Percentiles rank a stretch among this genome's conserved stretches.
Evolutionary conservation across 2,888 invertebrate species (phyloP).

Genomic region (Hypercompe scribonia): DNA sequence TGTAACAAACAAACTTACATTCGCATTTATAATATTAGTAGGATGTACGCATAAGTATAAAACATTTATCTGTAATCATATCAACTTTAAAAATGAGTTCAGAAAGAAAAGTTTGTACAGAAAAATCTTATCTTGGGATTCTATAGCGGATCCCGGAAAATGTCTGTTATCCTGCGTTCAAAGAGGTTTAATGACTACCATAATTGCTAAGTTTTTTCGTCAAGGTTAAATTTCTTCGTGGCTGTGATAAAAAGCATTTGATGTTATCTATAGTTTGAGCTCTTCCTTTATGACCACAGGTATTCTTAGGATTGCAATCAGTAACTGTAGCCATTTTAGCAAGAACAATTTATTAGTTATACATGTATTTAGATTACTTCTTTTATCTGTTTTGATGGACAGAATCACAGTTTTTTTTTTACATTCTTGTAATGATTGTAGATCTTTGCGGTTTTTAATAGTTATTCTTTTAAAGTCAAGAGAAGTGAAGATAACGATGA

Average conservation of each 20-base stretch:
- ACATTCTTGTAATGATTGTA: not conserved
- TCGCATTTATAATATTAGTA: too few species aligned
- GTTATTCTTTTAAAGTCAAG: not conserved
- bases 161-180: conserved; percentile 44
- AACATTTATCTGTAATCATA: conserved; percentile 24
- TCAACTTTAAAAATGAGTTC: conserved; percentile 40
- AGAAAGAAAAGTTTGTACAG: conserved; percentile 31
- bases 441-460: not conserved
- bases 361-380: not conserved
- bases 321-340: not conserved
- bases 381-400: not conserved
- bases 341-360: not conserved
- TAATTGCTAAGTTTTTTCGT: conserved; percentile 36
- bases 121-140: conserved; percentile 42
- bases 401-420: not conserved
- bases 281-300: not conserved
- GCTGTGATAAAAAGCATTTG: conserved; percentile 1
- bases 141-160: conserved; percentile 32
- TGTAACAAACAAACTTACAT: too few species aligned
- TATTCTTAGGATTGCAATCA: not conserved
- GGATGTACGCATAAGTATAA: conserved; percentile 9
- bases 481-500: not conserved
- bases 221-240: conserved; percentile 21
- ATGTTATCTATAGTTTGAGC: not conserved
- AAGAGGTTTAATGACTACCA: conserved; percentile 23